These are phyloP conservation scores for Xestia c-nigrum DNA, from an alignment of 2,888 invertebrate species.

Conservation along the genomic window DNA sequence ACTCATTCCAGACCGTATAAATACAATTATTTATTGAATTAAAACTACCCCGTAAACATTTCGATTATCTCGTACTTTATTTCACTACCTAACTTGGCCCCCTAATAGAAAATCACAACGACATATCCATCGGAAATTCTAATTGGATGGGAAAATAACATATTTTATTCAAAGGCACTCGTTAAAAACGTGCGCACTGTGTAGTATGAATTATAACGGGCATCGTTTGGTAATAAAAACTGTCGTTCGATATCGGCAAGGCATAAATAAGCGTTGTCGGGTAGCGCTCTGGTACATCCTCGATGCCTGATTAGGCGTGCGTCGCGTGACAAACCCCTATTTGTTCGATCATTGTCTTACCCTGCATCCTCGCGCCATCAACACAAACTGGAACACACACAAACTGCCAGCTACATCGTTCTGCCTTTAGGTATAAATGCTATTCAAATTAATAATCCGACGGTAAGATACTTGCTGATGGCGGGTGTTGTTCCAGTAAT, in stretches of 20 bases:
- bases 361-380: slow-evolving; percentile 85
- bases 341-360: slow-evolving; percentile 89
- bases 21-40: neutral
- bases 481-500: neutral
- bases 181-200: slow-evolving; percentile 60
- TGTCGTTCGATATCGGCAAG: slow-evolving; percentile 83
- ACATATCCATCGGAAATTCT: slow-evolving; percentile 53
- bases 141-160: slow-evolving; percentile 64
- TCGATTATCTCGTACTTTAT: slow-evolving; percentile 10
- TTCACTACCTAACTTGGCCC: slow-evolving; percentile 9
- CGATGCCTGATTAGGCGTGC: slow-evolving; percentile 86
- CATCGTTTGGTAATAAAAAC: slow-evolving; percentile 79
- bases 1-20: neutral
- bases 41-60: neutral
- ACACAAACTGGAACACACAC: slow-evolving; percentile 83
- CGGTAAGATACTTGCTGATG: slow-evolving; percentile 6
- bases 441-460: slow-evolving; percentile 59
- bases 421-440: slow-evolving; percentile 50
- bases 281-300: slow-evolving; percentile 83
- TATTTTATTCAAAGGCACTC: slow-evolving; percentile 64
- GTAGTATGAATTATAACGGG: slow-evolving; percentile 80
- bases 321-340: slow-evolving; percentile 89
- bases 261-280: slow-evolving; percentile 87
- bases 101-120: slow-evolving; percentile 26
- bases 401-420: slow-evolving; percentile 68